Percentiles rank a stretch among this genome's conserved stretches.
phyloP scores from a whole-genome alignment of 2,113 vertebrate species.

The Nematolebias whitei region DNA sequence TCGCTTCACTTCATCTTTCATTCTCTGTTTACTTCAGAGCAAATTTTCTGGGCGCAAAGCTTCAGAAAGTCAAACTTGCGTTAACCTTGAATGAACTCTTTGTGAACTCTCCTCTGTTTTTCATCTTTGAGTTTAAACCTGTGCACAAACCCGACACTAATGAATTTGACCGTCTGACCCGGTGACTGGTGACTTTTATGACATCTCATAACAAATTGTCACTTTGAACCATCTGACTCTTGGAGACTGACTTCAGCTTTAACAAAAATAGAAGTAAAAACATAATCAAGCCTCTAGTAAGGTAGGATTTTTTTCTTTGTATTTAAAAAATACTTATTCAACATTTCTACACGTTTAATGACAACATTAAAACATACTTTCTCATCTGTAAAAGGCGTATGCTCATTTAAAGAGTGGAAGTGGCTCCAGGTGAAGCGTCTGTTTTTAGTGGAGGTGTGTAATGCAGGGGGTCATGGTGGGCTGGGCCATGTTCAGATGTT shows the following conservation, averaged over 20 bases:
- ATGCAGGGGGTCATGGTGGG: slow-evolving; percentile 64
- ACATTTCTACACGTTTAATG: neutral
- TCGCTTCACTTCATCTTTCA: neutral
- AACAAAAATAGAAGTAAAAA: slow-evolving; percentile 25
- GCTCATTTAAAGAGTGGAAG: slow-evolving; percentile 39
- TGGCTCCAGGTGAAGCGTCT: slow-evolving; percentile 67
- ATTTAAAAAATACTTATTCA: slow-evolving; percentile 7
- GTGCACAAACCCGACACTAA: neutral
- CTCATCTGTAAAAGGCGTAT: slow-evolving; percentile 5
- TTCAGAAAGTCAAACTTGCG: neutral
- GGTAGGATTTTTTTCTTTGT: neutral
- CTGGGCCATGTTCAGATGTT: slow-evolving; percentile 67
- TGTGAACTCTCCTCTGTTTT: neutral
- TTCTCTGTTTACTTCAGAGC: neutral
- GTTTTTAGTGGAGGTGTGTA: slow-evolving; percentile 61
- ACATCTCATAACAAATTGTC: slow-evolving; percentile 1
- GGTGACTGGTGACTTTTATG: slow-evolving; percentile 8
- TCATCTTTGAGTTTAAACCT: slow-evolving; percentile 19
- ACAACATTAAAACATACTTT: slow-evolving; percentile 11
- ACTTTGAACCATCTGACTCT: slow-evolving; percentile 15
- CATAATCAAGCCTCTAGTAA: slow-evolving; percentile 18
- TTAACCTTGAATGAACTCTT: neutral
- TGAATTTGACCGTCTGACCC: slow-evolving; percentile 11
- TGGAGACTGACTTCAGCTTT: slow-evolving; percentile 14
- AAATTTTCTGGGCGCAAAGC: neutral